Percentiles rank a stretch among this genome's conserved stretches.
phyloP scores from a whole-genome alignment of 2,888 invertebrate species.

The Nymphalis c-album region DNA sequence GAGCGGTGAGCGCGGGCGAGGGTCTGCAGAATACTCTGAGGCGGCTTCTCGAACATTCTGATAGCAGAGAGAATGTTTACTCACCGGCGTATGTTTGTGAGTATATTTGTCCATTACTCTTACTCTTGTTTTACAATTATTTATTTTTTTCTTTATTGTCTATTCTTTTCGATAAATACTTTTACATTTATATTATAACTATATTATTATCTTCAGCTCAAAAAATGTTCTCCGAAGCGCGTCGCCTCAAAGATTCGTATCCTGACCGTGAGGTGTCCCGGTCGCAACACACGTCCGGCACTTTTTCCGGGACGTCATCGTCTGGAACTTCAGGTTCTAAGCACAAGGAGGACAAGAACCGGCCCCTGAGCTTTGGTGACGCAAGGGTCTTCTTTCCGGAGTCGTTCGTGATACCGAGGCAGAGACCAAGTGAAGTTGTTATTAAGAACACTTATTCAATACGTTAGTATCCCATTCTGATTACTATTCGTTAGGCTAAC shows the following conservation, averaged over 20 bases:
- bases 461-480: conserved; percentile 56
- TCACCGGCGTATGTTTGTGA: conserved; percentile 73
- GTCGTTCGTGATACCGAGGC: conserved; percentile 73
- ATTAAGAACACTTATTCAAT: conserved; percentile 67
- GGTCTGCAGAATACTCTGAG: conserved; percentile 89
- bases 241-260: conserved; percentile 64
- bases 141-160: too few relatives aligned
- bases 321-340: conserved; percentile 77
- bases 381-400: conserved; percentile 78
- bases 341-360: conserved; percentile 61
- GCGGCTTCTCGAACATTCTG: conserved; percentile 86
- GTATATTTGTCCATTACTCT: too few relatives aligned
- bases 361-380: conserved; percentile 72
- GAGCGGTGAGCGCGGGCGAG: conserved; percentile 79
- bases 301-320: conserved; percentile 73
- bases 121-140: too few relatives aligned
- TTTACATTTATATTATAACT: too few relatives aligned
- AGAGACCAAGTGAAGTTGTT: conserved; percentile 65
- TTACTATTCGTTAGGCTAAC: too few relatives aligned
- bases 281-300: conserved; percentile 69
- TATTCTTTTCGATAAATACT: too few relatives aligned
- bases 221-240: conserved; percentile 66
- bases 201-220: conserved; percentile 56
- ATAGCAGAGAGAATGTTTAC: conserved; percentile 86
- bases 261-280: conserved; percentile 62